phyloP scores from a whole-genome alignment of 2,113 vertebrate genomes.

The Chlamydotis undulata region DNA sequence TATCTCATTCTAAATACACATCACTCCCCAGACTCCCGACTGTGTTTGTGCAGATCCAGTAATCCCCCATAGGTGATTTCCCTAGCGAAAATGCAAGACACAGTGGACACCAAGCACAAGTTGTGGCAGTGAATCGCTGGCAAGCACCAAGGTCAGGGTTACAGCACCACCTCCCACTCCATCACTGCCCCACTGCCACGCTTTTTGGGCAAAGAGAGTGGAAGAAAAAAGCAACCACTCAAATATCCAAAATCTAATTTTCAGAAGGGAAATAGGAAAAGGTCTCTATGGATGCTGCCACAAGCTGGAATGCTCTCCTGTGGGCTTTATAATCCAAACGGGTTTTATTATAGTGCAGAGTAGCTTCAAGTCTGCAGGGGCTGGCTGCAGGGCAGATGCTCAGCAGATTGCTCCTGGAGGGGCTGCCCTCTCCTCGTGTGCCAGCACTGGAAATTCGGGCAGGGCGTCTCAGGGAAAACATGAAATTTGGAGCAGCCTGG shows the following conservation, averaged over 20 bases:
- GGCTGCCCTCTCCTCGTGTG: not conserved
- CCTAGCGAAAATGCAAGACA: not conserved
- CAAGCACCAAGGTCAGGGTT: rapidly evolving
- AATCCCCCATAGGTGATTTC: not conserved
- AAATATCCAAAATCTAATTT: not conserved
- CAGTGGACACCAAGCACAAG: not conserved
- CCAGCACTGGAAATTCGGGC: not conserved
- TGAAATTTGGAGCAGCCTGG: not conserved
- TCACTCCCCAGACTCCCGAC: not conserved
- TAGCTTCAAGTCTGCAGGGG: not conserved
- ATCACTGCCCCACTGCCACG: not conserved
- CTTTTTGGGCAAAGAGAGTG: not conserved
- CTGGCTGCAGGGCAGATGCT: not conserved
- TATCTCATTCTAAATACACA: slow-evolving; percentile 32
- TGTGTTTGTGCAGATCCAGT: not conserved
- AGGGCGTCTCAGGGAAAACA: not conserved
- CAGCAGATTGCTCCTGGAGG: not conserved
- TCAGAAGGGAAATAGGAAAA: not conserved
- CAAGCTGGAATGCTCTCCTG: not conserved
- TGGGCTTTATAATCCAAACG: not conserved
- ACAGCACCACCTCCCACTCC: not conserved
- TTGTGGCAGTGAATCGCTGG: rapidly evolving
- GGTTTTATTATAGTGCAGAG: slow-evolving; percentile 15
- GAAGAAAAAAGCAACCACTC: not conserved
- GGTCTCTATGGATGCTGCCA: not conserved